Evolutionary conservation across 2,888 invertebrate species (phyloP), one percentile per base, ranked within the genome.

Genomic region (Thecocarcelia acutangulata): DNA sequence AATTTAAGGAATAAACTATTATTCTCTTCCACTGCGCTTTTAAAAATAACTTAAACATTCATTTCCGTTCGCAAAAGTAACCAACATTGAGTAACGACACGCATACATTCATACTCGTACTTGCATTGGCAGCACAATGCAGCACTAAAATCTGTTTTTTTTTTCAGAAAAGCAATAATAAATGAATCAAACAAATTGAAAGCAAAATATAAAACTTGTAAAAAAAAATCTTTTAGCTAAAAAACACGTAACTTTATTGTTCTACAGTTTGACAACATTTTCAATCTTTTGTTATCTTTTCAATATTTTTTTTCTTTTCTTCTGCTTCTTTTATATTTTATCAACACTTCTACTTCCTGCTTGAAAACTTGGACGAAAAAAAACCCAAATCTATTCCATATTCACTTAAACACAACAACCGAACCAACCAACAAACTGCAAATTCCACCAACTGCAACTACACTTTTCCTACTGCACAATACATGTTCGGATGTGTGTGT

Each of bases 161-260:
- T 50, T 19, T 3, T 3, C 12, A 33, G n/a, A 75, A 58, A 50
- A 42, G 15, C 50, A 40, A 75, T 66, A 75, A 58, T 50, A 66
- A 59, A 75, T 59, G 74, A 68, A 59, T 69, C 68, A 37, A 76
- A 54, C 54, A 61, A 76, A 69, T 61, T 54, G 69, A 76, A 76
- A 76, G 61, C 40, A 69, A 61, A 69, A 76, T 54, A 61, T 13
- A 68, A 37, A 54, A 69, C 15, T 50, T n/a, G 3, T 21, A 58
- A 48, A 66, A 50, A 24, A 19, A 72, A 42, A 44, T 37, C 15
- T 61, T 76, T 68, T 40, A 61, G 61, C 83, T 84, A 83, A 77
- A 70, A 74, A 84, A 83, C 85, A 87, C 85, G 86, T 86, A 85
- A 85, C 84, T 86, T 87, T 85, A 86, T 88, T 86, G 84, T 84